Percentiles rank a stretch among this genome's conserved stretches.
Conservation (phyloP, 2,888 invertebrate species). For the Drosophila incognita region DNA sequence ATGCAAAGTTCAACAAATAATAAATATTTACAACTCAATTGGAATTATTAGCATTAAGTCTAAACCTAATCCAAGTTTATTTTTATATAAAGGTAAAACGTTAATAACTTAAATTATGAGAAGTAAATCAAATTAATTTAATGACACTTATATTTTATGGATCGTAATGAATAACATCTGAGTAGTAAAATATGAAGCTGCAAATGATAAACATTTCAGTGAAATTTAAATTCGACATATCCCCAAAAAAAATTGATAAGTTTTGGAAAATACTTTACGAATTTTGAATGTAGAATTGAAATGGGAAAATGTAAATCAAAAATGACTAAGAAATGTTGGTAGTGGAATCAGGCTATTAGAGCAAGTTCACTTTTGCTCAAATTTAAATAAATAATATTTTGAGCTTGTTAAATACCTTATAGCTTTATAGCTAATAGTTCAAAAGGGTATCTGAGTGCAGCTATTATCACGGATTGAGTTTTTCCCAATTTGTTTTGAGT, state of each 20-base stretch:
- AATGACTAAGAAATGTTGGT: not conserved
- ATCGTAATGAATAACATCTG: not conserved
- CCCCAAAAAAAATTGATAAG: not conserved
- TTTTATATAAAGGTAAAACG: not conserved
- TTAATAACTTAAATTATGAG: not conserved
- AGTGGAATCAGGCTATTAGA: not conserved
- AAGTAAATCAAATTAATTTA: not conserved
- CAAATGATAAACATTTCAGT: not conserved
- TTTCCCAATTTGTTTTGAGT: slow-evolving; percentile 23
- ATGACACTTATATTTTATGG: not conserved
- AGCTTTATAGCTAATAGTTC: too few species aligned
- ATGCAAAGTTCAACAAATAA: not conserved
- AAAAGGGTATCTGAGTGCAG: slow-evolving; percentile 12
- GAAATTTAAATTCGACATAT: not conserved
- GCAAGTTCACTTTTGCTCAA: not conserved
- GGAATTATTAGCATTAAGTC: not conserved
- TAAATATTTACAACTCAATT: not conserved
- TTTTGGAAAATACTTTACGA: not conserved
- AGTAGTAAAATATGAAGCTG: not conserved
- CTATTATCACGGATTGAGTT: not conserved
- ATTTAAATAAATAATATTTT: not conserved
- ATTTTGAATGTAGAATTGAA: not conserved
- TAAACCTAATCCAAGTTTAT: not conserved
- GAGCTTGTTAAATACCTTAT: not conserved
- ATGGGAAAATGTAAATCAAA: not conserved